Percentiles rank a stretch among this genome's conserved stretches.
phyloP scores from a whole-genome alignment of 2,113 vertebrate species.

The Rhadina sibilatrix region DNA sequence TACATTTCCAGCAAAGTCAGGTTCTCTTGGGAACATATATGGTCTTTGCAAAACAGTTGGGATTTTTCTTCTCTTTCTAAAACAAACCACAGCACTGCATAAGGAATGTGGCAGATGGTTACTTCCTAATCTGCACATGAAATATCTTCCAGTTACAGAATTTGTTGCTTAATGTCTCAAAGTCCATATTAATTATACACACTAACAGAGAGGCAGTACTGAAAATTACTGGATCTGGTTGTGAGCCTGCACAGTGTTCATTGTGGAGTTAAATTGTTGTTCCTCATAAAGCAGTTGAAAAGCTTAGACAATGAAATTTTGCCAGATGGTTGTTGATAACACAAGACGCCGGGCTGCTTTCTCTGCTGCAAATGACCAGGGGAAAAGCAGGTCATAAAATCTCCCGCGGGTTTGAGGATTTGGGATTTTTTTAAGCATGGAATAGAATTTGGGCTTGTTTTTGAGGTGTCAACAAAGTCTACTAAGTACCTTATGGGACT shows the following conservation, averaged over 20 bases:
- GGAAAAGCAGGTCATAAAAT: background rate
- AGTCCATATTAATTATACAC: slow-evolving; percentile 37
- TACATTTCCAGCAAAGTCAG: background rate
- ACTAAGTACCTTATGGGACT: background rate
- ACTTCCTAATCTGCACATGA: slow-evolving; percentile 49
- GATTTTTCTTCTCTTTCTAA: background rate
- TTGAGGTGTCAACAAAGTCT: background rate
- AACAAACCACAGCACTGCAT: background rate
- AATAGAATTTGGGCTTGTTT: background rate
- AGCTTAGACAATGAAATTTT: slow-evolving; percentile 21
- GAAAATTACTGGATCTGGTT: slow-evolving; percentile 3
- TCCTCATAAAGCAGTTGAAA: slow-evolving; percentile 32
- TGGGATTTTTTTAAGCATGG: background rate
- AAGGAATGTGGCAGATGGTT: slow-evolving; percentile 54
- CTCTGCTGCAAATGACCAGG: background rate
- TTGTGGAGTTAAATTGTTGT: background rate
- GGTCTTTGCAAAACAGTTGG: background rate
- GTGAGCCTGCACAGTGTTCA: slow-evolving; percentile 4
- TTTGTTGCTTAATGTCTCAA: slow-evolving; percentile 54
- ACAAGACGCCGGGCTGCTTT: background rate
- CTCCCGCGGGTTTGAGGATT: background rate
- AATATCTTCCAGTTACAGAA: slow-evolving; percentile 47
- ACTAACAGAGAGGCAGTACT: background rate
- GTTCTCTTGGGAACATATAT: background rate
- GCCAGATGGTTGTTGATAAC: slow-evolving; percentile 46